Evolutionary conservation across 2,888 invertebrate species (phyloP).

Genomic region (Halocaridina rubra): DNA sequence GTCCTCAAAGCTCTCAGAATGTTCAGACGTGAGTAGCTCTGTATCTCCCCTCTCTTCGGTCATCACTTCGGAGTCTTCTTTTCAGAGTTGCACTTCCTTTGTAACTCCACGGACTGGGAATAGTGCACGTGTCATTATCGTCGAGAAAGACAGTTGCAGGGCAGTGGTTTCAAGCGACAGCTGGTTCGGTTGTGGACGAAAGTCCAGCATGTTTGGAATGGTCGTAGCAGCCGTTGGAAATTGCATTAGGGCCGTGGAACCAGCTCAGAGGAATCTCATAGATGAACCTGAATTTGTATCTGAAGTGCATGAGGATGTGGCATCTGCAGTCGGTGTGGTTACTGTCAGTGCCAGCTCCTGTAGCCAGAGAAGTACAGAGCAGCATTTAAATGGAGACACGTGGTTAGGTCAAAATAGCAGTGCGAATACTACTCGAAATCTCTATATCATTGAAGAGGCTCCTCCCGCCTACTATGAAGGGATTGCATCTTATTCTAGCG

Average conservation of each 20-base stretch:
- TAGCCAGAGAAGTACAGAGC: not conserved
- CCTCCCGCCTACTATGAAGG: not conserved
- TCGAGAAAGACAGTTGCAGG: too few relatives aligned
- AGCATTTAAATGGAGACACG: not conserved
- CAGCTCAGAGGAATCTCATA: conserved; percentile 33
- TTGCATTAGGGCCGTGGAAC: conserved; percentile 33
- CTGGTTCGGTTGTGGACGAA: not conserved
- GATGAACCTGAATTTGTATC: conserved; percentile 34
- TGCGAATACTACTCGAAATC: not conserved
- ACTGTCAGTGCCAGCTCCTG: not conserved
- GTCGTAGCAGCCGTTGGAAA: conserved; percentile 34
- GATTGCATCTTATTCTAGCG: not conserved
- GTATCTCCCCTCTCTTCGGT: not conserved
- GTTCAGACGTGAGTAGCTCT: not conserved
- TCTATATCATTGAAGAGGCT: conserved; percentile 36
- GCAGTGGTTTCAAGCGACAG: not conserved
- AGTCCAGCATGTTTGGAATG: conserved; percentile 37
- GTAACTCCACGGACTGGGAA: not conserved
- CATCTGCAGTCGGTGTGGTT: not conserved
- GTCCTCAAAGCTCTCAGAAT: not conserved
- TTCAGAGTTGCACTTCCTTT: not conserved
- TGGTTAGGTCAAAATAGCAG: not conserved
- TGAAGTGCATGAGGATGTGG: conserved; percentile 25
- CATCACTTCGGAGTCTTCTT: not conserved
- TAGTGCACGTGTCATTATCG: not conserved